A percentile compares a stretch with the other conserved stretches of the same genome.
These are phyloP conservation scores for Zaprionus kolodkinae DNA, from an alignment of 1,140 invertebrate genomes.

Conservation along the genomic window DNA sequence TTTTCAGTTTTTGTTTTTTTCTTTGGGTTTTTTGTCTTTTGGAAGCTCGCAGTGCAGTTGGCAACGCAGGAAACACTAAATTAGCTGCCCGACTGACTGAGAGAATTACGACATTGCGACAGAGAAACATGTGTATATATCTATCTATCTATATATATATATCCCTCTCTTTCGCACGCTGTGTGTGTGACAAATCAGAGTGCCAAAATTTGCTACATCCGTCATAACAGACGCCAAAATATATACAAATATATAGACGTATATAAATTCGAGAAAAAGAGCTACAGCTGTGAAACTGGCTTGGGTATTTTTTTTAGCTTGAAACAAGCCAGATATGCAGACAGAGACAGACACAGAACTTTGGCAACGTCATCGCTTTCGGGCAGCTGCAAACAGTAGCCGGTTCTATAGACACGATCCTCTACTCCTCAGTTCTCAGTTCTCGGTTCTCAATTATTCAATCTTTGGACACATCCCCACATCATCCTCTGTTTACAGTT, in stretches of 20 bases:
- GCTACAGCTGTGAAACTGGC: slow-evolving; percentile 22
- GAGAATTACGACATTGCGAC: slow-evolving; percentile 69
- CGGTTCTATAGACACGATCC: slow-evolving; percentile 4
- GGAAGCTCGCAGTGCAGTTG: slow-evolving; percentile 68
- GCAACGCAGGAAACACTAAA: slow-evolving; percentile 78
- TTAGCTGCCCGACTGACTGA: slow-evolving; percentile 66
- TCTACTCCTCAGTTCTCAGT: background rate
- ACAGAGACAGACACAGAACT: background rate
- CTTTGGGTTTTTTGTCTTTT: slow-evolving; percentile 32
- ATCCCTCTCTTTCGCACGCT: background rate
- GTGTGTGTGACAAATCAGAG: slow-evolving; percentile 53
- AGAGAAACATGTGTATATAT: slow-evolving; percentile 37
- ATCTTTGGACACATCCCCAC: slow-evolving; percentile 23
- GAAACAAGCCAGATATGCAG: slow-evolving; percentile 4
- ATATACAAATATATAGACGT: background rate
- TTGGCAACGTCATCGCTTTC: slow-evolving; percentile 48
- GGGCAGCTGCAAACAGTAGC: slow-evolving; percentile 65
- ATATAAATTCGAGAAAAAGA: background rate
- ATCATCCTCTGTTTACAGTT: slow-evolving; percentile 30
- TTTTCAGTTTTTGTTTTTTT: background rate
- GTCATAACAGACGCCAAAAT: slow-evolving; percentile 30
- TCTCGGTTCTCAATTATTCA: slow-evolving; percentile 24
- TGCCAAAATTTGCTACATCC: slow-evolving; percentile 76
- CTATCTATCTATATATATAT: slow-evolving; percentile 3
- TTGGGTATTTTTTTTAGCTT: slow-evolving; percentile 31